phyloP scores from a whole-genome alignment of 1,140 invertebrate species.

The Sarcophaga peregrina region DNA sequence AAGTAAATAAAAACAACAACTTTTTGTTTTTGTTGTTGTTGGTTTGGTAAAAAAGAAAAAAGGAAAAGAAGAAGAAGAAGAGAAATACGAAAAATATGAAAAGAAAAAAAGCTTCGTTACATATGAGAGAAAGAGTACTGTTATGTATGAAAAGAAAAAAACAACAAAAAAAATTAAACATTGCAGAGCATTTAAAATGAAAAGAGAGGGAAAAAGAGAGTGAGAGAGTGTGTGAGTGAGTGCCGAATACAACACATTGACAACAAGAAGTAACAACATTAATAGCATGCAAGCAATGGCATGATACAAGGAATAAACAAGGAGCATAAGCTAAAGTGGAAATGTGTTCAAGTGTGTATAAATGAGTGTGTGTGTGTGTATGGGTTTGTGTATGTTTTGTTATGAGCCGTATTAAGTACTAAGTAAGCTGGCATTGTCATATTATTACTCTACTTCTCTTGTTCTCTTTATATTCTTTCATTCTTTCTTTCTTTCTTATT shows the following conservation, averaged over 20 bases:
- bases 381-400: background rate
- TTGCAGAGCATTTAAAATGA: no score
- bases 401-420: background rate
- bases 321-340: background rate
- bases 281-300: no score
- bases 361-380: background rate
- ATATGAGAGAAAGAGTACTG: no score
- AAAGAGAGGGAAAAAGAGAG: no score
- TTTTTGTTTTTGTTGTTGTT: background rate
- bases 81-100: no score
- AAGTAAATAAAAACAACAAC: slow-evolving; percentile 11
- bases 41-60: no score
- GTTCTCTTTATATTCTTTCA: background rate
- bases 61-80: no score
- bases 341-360: background rate
- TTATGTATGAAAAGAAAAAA: background rate
- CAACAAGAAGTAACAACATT: no score
- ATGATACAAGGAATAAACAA: no score
- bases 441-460: background rate
- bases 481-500: background rate
- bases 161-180: background rate
- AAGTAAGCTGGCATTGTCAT: slow-evolving; percentile 3
- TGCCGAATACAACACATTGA: no score
- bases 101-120: no score
- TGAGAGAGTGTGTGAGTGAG: no score